A percentile compares a stretch with the other conserved stretches of the same genome.
These are phyloP conservation scores for Discoglossus pictus DNA, from an alignment of 2,797 vertebrate genomes.

Conservation along the genomic window DNA sequence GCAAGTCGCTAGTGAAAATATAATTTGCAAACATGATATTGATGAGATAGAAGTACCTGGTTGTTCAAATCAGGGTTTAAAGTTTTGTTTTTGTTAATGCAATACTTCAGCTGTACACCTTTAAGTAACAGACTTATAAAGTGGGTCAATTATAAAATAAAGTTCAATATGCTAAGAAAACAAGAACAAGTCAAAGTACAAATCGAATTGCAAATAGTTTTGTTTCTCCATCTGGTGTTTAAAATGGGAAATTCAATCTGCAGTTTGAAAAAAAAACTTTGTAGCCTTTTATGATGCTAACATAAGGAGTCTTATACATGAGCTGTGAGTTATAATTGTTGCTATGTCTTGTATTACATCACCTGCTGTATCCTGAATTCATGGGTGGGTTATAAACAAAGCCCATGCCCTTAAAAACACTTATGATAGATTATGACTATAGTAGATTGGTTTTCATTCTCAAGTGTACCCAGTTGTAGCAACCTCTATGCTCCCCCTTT, in stretches of 20 bases:
- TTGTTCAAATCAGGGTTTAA: too few relatives aligned
- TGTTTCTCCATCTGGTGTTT: slow-evolving; percentile 3
- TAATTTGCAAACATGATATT: too few relatives aligned
- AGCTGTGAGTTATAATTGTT: slow-evolving; percentile 9
- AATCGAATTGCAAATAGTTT: background rate
- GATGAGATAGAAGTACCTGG: too few relatives aligned
- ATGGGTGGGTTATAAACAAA: slow-evolving; percentile 30
- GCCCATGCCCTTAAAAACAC: slow-evolving; percentile 8
- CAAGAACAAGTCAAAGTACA: background rate
- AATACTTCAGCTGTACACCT: too few relatives aligned
- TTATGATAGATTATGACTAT: slow-evolving; percentile 29
- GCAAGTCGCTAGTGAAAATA: too few relatives aligned
- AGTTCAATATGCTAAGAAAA: too few relatives aligned
- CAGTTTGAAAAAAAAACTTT: background rate
- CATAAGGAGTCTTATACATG: slow-evolving; percentile 6
- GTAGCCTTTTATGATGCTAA: background rate
- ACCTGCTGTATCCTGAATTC: slow-evolving; percentile 18
- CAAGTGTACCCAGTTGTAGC: too few relatives aligned
- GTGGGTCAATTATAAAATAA: too few relatives aligned
- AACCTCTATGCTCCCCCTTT: too few relatives aligned
- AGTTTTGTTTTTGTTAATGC: too few relatives aligned
- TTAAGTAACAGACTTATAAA: too few relatives aligned
- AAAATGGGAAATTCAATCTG: slow-evolving; percentile 1
- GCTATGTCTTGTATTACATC: slow-evolving; percentile 8
- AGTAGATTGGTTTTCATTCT: too few relatives aligned